phyloP scores from a whole-genome alignment of 2,888 invertebrate species.

The Morpho helenor region DNA sequence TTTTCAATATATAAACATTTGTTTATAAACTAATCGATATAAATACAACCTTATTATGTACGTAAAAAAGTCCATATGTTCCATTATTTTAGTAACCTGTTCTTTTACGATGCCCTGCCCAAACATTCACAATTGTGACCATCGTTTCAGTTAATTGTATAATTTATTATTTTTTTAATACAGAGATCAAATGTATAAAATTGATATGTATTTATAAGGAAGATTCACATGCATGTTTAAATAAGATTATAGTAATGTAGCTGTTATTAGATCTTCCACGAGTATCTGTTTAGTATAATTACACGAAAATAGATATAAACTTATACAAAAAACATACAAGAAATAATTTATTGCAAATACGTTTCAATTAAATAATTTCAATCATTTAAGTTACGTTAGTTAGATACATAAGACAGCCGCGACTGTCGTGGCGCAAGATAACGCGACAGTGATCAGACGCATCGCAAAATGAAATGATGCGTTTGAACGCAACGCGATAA shows the following conservation, averaged over 20 bases:
- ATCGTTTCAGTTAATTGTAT: conserved; percentile 35
- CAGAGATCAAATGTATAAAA: conserved; percentile 61
- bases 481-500: too few species aligned
- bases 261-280: conserved; percentile 13
- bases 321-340: conserved; percentile 25
- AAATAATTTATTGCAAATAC: conserved; percentile 28
- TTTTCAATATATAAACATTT: conserved; percentile 12
- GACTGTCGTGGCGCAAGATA: too few species aligned
- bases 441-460: too few species aligned
- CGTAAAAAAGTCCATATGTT: conserved; percentile 21
- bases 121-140: conserved; percentile 40
- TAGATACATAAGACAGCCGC: too few species aligned
- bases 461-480: too few species aligned
- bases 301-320: conserved; percentile 29
- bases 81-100: conserved; percentile 9
- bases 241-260: conserved; percentile 22
- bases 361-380: conserved; percentile 28
- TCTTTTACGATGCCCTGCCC: conserved; percentile 13
- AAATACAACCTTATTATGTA: conserved; percentile 16
- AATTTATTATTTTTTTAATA: conserved; percentile 30
- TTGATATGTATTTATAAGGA: conserved; percentile 63
- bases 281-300: conserved; percentile 25
- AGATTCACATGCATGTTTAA: conserved; percentile 36
- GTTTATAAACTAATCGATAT: conserved; percentile 6
- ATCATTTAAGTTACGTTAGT: conserved; percentile 5